phyloP scores from a whole-genome alignment of 1,140 invertebrate species.

The Antheraea mylitta region DNA sequence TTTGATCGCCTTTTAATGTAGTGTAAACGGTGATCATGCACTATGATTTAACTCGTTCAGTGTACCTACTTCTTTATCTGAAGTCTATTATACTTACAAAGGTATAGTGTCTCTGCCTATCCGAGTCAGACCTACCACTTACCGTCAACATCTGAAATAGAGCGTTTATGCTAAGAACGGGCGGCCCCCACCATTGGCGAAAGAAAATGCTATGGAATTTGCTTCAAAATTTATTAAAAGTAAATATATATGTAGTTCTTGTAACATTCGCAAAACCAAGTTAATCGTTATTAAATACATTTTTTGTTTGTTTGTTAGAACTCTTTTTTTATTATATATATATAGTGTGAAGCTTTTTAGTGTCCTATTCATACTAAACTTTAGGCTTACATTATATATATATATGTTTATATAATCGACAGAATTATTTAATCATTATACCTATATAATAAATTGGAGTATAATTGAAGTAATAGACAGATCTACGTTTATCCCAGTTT shows the following conservation, averaged over 20 bases:
- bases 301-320: conserved; percentile 25
- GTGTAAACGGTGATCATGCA: conserved; percentile 30
- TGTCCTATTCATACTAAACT: conserved; percentile 62
- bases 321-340: conserved; percentile 32
- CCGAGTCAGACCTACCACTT: conserved; percentile 68
- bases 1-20: neutral
- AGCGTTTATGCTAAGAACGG: conserved; percentile 65
- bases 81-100: conserved; percentile 38
- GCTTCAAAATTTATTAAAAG: conserved; percentile 67
- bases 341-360: conserved; percentile 28
- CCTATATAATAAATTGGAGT: conserved; percentile 11
- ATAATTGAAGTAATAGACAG: neutral
- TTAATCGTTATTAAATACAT: conserved; percentile 24
- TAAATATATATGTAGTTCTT: conserved; percentile 41
- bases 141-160: conserved; percentile 78
- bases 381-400: conserved; percentile 41
- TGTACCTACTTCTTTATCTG: conserved; percentile 39
- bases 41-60: conserved; percentile 19
- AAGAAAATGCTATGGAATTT: conserved; percentile 71
- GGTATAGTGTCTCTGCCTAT: conserved; percentile 31
- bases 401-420: conserved; percentile 15
- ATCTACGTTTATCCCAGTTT: conserved; percentile 4
- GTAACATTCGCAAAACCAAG: conserved; percentile 58
- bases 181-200: conserved; percentile 64
- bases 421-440: conserved; percentile 12